Percentiles rank a stretch among this genome's conserved stretches.
Conservation (phyloP, 2,113 vertebrate species). For the Sialia sialis region DNA sequence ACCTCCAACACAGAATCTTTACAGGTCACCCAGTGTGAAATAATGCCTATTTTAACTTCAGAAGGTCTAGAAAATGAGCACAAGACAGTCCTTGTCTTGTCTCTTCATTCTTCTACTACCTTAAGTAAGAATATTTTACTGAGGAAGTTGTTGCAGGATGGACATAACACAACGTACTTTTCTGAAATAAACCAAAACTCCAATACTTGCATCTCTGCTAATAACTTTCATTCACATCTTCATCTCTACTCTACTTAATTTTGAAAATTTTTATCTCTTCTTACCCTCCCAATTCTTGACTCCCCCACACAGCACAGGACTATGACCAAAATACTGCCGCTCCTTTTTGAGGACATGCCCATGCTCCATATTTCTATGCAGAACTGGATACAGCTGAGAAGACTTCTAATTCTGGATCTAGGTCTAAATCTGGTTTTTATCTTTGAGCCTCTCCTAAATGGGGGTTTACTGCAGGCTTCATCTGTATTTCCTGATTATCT, state of each 20-base stretch:
- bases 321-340: not conserved
- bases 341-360: not conserved
- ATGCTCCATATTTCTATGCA: not conserved
- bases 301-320: accelerated
- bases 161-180: not conserved
- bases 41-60: not conserved
- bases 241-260: not conserved
- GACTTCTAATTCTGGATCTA: not conserved
- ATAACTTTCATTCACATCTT: not conserved
- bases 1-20: not conserved
- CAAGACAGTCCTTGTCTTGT: not conserved
- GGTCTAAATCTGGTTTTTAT: not conserved
- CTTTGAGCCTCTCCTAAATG: not conserved
- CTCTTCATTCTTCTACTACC: not conserved
- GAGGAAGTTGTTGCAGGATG: not conserved
- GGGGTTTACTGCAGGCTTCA: not conserved
- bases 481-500: not conserved
- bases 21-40: not conserved
- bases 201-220: not conserved
- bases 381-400: not conserved
- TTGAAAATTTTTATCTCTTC: not conserved
- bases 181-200: not conserved
- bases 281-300: not conserved
- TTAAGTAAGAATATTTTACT: not conserved
- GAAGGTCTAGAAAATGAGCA: not conserved